phyloP scores from a whole-genome alignment of 2,888 invertebrate species.

The Pseudanteris insignis region DNA sequence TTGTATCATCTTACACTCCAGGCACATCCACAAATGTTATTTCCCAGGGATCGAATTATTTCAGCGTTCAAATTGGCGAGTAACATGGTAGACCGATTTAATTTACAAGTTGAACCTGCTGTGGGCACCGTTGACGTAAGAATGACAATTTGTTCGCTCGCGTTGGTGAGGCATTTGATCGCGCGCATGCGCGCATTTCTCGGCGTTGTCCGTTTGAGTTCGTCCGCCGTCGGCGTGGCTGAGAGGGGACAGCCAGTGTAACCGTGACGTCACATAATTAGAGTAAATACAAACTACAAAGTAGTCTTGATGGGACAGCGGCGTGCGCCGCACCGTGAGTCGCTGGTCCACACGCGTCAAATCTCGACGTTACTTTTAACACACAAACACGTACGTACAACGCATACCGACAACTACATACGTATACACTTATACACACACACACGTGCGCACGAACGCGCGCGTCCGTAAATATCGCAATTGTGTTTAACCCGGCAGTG shows the following conservation, averaged over 20 bases:
- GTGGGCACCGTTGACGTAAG: too few relatives aligned
- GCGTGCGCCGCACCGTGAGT: conserved; percentile 69
- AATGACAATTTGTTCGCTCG: conserved; percentile 7
- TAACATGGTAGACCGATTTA: too few relatives aligned
- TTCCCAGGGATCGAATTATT: too few relatives aligned
- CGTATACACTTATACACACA: conserved; percentile 14
- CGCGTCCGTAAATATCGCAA: conserved; percentile 42
- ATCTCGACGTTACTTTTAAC: conserved; percentile 42
- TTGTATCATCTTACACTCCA: too few relatives aligned
- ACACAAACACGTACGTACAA: conserved; percentile 4
- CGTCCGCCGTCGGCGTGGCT: conserved; percentile 46
- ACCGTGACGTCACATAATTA: conserved; percentile 76
- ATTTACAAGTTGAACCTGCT: too few relatives aligned
- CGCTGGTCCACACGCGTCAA: conserved; percentile 61
- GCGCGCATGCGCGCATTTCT: conserved; percentile 49
- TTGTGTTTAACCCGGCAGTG: conserved; percentile 56
- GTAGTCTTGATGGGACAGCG: conserved; percentile 73
- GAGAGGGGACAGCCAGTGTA: conserved; percentile 60
- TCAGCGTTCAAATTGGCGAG: too few relatives aligned
- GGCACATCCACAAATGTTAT: too few relatives aligned
- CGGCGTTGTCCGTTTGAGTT: conserved; percentile 48
- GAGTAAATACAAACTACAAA: conserved; percentile 78
- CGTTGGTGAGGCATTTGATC: neutral
- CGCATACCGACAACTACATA: neutral
- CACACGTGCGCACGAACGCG: conserved; percentile 24